phyloP scores from a whole-genome alignment of 2,888 invertebrate species.

The Ypsolopha scabrella region DNA sequence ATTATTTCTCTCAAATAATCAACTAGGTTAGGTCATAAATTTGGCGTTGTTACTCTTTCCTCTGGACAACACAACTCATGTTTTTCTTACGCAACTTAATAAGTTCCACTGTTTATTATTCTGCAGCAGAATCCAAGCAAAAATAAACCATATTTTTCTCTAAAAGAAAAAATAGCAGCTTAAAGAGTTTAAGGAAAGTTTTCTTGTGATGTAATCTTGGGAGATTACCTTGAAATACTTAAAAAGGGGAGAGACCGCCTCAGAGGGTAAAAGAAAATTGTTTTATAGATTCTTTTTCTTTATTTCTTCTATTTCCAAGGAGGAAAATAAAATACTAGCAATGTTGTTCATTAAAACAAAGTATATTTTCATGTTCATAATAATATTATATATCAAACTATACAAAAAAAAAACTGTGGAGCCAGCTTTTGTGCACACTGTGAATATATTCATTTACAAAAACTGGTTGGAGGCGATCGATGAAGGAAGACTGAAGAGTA shows the following conservation, averaged over 20 bases:
- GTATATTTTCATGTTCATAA: too few relatives aligned
- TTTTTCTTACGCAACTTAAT: constrained; percentile 38
- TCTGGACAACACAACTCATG: constrained; percentile 18
- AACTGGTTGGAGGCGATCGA: too few relatives aligned
- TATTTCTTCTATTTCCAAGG: not conserved
- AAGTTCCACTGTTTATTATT: constrained; percentile 46
- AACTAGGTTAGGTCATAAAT: constrained; percentile 5
- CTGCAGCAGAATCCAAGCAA: constrained; percentile 24
- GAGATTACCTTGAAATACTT: constrained; percentile 58
- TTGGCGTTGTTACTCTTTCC: constrained; percentile 2
- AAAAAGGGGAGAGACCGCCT: constrained; percentile 26
- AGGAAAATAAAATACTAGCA: not conserved
- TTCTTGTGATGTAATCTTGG: constrained; percentile 49
- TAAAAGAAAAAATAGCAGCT: constrained; percentile 52
- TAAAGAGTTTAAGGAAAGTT: constrained; percentile 41
- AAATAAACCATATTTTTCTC: constrained; percentile 40
- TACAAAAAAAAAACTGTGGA: too few relatives aligned
- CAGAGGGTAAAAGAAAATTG: constrained; percentile 25
- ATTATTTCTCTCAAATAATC: not conserved
- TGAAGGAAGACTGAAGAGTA: too few relatives aligned
- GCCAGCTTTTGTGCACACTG: too few relatives aligned
- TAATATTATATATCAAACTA: too few relatives aligned
- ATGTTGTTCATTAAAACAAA: too few relatives aligned
- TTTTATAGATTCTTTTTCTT: constrained; percentile 37
- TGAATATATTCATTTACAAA: too few relatives aligned